These are phyloP conservation scores for Pseudochromis fuscus DNA, from an alignment of 2,797 vertebrate species.

Conservation along the genomic window DNA sequence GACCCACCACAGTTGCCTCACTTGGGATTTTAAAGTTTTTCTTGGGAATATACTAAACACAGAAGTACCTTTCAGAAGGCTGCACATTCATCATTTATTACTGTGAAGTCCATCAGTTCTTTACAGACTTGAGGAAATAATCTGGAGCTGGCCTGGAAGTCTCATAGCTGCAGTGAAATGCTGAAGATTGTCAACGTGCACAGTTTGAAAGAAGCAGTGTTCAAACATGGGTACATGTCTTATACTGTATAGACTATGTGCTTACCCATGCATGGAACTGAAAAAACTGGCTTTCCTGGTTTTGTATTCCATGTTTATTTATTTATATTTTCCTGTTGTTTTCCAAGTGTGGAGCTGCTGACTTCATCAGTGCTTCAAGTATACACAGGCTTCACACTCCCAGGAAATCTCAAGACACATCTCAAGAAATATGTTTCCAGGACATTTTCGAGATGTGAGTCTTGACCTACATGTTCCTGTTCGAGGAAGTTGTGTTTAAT, in stretches of 20 bases:
- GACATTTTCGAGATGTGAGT: no score
- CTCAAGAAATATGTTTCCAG: no score
- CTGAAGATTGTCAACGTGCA: neutral
- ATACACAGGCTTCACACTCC: no score
- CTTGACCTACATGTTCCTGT: no score
- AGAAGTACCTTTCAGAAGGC: conserved; percentile 35
- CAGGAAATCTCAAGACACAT: no score
- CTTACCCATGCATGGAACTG: neutral
- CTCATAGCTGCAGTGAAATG: neutral
- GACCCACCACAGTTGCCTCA: conserved; percentile 39
- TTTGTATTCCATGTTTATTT: no score
- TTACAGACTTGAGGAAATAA: conserved; percentile 34
- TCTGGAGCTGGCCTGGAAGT: conserved; percentile 19
- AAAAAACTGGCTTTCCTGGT: no score
- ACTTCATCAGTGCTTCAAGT: neutral
- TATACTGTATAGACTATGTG: neutral
- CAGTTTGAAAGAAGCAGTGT: neutral
- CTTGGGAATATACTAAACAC: conserved; percentile 54
- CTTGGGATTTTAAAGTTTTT: conserved; percentile 59
- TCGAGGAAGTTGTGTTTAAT: no score
- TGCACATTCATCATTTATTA: conserved; percentile 54
- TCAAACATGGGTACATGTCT: neutral
- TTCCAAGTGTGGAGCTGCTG: neutral
- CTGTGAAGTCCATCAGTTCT: conserved; percentile 33
- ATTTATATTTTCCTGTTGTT: no score